Base-by-base conservation (phyloP, 30 jellyfish, hydroid and myxozoan genomes). In the Turritopsis rubra region DNA sequence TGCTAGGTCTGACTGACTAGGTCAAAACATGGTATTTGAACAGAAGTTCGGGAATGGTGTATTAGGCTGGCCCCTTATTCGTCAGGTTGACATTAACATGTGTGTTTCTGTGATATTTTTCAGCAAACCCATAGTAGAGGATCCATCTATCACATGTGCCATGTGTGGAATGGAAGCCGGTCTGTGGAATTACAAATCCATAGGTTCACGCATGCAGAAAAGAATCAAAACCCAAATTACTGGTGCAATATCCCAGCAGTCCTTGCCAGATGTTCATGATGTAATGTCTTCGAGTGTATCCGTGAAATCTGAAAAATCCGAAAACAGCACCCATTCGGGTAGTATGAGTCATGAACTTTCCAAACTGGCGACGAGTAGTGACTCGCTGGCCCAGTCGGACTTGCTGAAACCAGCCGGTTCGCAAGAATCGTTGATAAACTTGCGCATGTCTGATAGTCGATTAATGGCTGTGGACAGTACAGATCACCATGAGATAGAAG, bases 141-240 rank as follows among this genome's bases (percentile, higher is more conserved):
- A 94, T 80, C 95, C 96, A 16, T 86, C 99, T 53, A 84, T 94
- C 28, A 28, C 68, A 28, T 94, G 99, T 75, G 87, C 92, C 65
- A 73, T 89, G 27, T 94, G 99, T 85, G 85, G 87, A 1, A 86
- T 79, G 65, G 96, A 94, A 76, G 91, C 91, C 52, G 99, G 99
- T 19, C 83, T 94, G 74, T 94, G 99, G 99, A 89, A 94, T 74
- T 94, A 53, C 73, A 82, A 82, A 29, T 82, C 88, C 71, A 28
- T 82, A 9, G 70, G 86, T 20, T 21, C 72, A 20, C 88, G 88
- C 0, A 13, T 25, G 0, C 82, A 82, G 8, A 82, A 82, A 70
- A 85, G 83, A 18, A 28, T 25, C 13, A 82, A 82, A 71, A 30
- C 85, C 0, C 41, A 22, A 16, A 26, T 68, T 26, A 71, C 18